Percentiles rank a stretch among this genome's conserved stretches.
Evolutionary conservation across 2,888 invertebrate species (phyloP).

Genomic region (Pristionchus fissidentatus): DNA sequence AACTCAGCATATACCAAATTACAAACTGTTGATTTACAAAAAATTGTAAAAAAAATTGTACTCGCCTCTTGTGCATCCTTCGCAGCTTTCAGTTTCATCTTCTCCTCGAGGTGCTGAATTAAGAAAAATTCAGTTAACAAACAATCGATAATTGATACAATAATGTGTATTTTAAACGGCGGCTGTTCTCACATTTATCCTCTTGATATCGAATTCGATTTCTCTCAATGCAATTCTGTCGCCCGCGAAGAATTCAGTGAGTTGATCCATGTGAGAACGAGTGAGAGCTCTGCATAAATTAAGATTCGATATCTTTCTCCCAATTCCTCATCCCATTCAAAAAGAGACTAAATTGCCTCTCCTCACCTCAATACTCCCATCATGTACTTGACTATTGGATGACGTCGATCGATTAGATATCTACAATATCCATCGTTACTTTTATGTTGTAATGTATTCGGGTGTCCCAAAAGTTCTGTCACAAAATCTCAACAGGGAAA

Average conservation of each 20-base stretch:
- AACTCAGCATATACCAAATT: background rate
- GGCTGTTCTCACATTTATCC: background rate
- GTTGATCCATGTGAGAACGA: slow-evolving; percentile 32
- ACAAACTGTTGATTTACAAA: background rate
- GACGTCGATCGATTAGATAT: slow-evolving; percentile 9
- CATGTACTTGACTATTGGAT: slow-evolving; percentile 24
- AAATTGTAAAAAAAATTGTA: too few relatives aligned
- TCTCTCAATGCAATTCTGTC: slow-evolving; percentile 11
- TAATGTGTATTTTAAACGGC: too few relatives aligned
- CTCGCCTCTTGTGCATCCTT: background rate
- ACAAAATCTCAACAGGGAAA: too few relatives aligned
- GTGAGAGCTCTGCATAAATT: background rate
- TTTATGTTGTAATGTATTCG: too few relatives aligned
- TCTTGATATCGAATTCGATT: slow-evolving; percentile 20
- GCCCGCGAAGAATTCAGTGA: slow-evolving; percentile 22
- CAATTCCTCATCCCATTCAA: background rate
- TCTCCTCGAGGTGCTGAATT: slow-evolving; percentile 23
- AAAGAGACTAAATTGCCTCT: background rate
- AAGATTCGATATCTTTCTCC: background rate
- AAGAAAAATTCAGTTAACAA: background rate
- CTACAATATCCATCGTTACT: background rate
- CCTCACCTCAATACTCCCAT: slow-evolving; percentile 27
- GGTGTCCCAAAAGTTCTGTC: too few relatives aligned
- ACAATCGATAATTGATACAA: too few relatives aligned
- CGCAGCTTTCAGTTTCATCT: slow-evolving; percentile 30